Base-by-base conservation (phyloP, 2,888 invertebrate species). In the Ligdia adustata region DNA sequence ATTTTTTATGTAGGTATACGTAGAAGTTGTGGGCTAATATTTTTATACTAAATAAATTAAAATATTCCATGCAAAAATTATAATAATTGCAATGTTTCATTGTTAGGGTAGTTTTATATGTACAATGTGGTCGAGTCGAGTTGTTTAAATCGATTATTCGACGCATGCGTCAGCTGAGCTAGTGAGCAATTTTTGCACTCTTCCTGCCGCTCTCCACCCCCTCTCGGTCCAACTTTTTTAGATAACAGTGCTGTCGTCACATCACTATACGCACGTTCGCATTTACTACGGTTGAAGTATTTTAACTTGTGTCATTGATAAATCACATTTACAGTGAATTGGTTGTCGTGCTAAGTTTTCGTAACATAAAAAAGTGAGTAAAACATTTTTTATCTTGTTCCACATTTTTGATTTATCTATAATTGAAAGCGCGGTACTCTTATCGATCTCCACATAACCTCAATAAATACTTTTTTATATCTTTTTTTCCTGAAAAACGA, bases 311-410 rank as follows among this genome's bases (percentile, higher is more conserved):
- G 52, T 57, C 55, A 59, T 62, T 64, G 55, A 53, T 56, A 62
- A 55, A 59, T 35, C 58, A 34, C 52, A 60, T 55, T 60, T 64
- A 47, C 56, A 50, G 61, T 64, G 60, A 50, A 60, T 60, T 55
- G 55, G 56, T 49, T 47, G 58, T 56, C 60, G 55, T 47, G 49
- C 6, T 39, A 39, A 53, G 15, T 51, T 18, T 29, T 34, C 29
- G 14, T 51, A 32, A 52, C 41, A 33, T 27, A 52, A 57, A 69
- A 64, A 52, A 49, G 70, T 71, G 64, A 70, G 71, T 70, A 66
- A 42, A 37, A 20, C 29, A 6, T 16, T 15, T 39, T 34, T 37
- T 1, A 14, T 12, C 26, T 22, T n/a, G n/a, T 22, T 22, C 7
- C 7, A 6, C 22, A n/a, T n/a, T n/a, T 7, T 7, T 22, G n/a